phyloP scores from a whole-genome alignment of 1,140 invertebrate species.

The Limonius californicus region DNA sequence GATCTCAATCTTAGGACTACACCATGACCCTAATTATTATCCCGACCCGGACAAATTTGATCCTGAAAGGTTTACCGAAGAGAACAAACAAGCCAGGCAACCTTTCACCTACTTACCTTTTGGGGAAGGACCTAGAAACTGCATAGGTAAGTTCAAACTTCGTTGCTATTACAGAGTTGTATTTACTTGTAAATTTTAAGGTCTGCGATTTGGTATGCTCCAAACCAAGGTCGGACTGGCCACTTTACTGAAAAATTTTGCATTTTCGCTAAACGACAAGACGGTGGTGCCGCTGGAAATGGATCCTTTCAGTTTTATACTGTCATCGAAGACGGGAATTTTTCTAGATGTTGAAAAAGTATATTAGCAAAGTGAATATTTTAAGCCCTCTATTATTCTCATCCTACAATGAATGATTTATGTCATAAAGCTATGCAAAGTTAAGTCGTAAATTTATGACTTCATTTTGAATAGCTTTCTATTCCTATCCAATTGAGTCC shows the following conservation, averaged over 20 bases:
- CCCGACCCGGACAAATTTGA: slow-evolving; percentile 58
- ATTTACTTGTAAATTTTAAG: too few relatives aligned
- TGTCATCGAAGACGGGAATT: slow-evolving; percentile 45
- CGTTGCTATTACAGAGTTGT: too few relatives aligned
- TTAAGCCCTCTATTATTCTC: too few relatives aligned
- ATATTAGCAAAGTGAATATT: too few relatives aligned
- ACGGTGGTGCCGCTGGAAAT: slow-evolving; percentile 25
- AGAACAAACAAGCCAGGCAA: slow-evolving; percentile 43
- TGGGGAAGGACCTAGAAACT: slow-evolving; percentile 59
- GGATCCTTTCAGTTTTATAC: slow-evolving; percentile 37
- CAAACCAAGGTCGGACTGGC: slow-evolving; percentile 42
- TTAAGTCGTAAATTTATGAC: too few relatives aligned
- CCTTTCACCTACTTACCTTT: slow-evolving; percentile 54
- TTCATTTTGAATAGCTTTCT: too few relatives aligned
- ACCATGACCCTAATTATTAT: slow-evolving; percentile 57
- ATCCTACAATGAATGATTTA: too few relatives aligned
- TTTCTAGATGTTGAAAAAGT: slow-evolving; percentile 32
- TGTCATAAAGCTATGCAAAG: too few relatives aligned
- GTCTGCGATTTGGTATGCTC: slow-evolving; percentile 44
- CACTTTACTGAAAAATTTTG: slow-evolving; percentile 35
- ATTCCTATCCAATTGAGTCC: too few relatives aligned
- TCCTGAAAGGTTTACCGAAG: slow-evolving; percentile 56
- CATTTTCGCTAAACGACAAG: slow-evolving; percentile 29
- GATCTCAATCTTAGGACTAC: slow-evolving; percentile 60
- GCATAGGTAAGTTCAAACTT: slow-evolving; percentile 52